These are phyloP conservation scores for Fregata magnificens DNA, from an alignment of 2,113 vertebrate species.

Conservation along the genomic window DNA sequence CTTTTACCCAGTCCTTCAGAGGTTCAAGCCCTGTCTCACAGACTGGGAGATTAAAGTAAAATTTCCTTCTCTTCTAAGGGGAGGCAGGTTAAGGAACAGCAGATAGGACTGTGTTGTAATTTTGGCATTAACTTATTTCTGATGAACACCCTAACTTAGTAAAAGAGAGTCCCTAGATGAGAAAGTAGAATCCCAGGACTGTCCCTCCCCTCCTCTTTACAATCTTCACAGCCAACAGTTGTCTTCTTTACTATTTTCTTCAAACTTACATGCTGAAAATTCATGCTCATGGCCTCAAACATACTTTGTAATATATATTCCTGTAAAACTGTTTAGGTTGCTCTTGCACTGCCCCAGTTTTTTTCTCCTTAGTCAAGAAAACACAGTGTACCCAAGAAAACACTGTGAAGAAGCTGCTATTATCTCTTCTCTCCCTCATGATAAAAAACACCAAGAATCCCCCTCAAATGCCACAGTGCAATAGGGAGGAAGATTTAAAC, in stretches of 20 bases:
- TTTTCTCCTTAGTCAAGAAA: not conserved
- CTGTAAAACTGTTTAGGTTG: not conserved
- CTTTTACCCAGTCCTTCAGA: not conserved
- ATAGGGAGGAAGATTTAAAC: not conserved
- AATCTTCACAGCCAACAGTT: not conserved
- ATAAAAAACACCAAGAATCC: not conserved
- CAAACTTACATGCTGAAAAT: not conserved
- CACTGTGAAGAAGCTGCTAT: not conserved
- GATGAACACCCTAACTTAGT: not conserved
- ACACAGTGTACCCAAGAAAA: not conserved
- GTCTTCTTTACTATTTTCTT: not conserved
- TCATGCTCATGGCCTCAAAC: not conserved
- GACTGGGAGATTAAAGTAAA: not conserved
- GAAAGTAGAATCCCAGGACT: not conserved
- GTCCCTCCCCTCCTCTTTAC: not conserved
- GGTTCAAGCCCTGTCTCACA: not conserved
- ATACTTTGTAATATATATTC: not conserved
- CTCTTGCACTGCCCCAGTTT: not conserved
- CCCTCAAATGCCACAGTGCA: not conserved
- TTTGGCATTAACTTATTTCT: not conserved
- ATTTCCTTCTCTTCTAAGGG: not conserved
- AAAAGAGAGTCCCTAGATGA: not conserved
- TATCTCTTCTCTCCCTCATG: not conserved
- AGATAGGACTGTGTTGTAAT: not conserved
- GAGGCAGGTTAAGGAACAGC: not conserved